Evolutionary conservation across 2,113 vertebrate species (phyloP), one percentile per base, ranked within the genome.

Genomic region (Cyanistes caeruleus): DNA sequence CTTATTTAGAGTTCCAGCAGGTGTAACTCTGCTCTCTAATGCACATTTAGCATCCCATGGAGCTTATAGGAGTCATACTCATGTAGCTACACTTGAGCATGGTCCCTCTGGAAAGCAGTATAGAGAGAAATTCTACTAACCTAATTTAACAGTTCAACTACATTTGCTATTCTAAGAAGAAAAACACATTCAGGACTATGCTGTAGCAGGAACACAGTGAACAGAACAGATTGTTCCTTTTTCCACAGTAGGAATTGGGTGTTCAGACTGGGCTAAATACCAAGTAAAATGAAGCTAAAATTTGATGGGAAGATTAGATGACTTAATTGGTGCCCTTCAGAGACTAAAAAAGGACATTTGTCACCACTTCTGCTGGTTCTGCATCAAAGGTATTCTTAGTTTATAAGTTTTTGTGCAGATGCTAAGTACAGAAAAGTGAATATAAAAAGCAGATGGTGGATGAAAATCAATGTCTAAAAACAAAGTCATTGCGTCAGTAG

Each of bases 241-340:
- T 60, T 88, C 91, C 52, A 49, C 80, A 85, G 87, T 8, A 4
- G 67, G 80, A 95, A 97, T 74, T 87, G 90, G 74, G 81, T 91
- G 81, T 91, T 97, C 94, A 93, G 90, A 51, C 75, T 85, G 75
- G 91, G 93, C 94, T 92, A 95, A 95, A 93, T 58, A 97, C 74
- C 94, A 97, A 96, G 72, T 55, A 95, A 95, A 95, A 95, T 44
- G 58, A 74, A 95, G 93, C 44, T 96, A 87, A 77, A 92, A 93
- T 92, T 93, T 90, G 80, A 95, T 79, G 83, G 56, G 60, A 95
- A 92, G 89, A 96, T 81, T 92, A 89, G 80, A 96, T 92, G 11
- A 84, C 86, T 96, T 95, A 96, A 97, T 93, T 92, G 83, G 44
- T 92, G 88, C 95, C 93, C 95, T 96, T 94, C 62, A 79, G 65